A percentile compares a stretch with the other conserved stretches of the same genome.
phyloP scores from a whole-genome alignment of 1,140 invertebrate genomes.

The Nixonia krombeini region DNA sequence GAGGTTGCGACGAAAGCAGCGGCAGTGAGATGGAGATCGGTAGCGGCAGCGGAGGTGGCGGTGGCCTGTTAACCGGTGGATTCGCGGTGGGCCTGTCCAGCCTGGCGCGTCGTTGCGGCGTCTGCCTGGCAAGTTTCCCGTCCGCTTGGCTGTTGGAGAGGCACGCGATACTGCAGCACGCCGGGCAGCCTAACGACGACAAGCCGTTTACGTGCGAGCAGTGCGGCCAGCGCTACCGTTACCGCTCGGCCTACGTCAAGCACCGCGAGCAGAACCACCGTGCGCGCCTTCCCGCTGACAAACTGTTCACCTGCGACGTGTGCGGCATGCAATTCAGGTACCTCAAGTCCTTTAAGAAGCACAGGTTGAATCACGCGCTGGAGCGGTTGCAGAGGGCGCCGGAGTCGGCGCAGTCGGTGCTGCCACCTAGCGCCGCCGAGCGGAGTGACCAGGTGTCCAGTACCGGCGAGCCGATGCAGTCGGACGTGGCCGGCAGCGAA shows the following conservation, averaged over 20 bases:
- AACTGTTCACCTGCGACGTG: constrained; percentile 90
- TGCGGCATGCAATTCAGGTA: constrained; percentile 91
- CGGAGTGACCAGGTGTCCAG: constrained; percentile 80
- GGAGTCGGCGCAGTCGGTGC: constrained; percentile 39
- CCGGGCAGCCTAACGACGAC: constrained; percentile 78
- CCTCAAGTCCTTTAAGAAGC: constrained; percentile 91
- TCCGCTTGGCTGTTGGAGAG: constrained; percentile 86
- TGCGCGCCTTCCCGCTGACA: constrained; percentile 86
- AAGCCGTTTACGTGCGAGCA: constrained; percentile 94
- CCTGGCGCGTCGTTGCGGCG: constrained; percentile 78
- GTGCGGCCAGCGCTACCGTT: constrained; percentile 90
- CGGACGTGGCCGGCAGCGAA: constrained; percentile 63
- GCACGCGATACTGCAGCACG: constrained; percentile 84
- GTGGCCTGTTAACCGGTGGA: constrained; percentile 65
- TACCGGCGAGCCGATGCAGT: constrained; percentile 77
- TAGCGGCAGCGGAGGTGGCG: constrained; percentile 62
- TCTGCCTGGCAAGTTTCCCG: constrained; percentile 86
- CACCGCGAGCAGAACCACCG: constrained; percentile 91
- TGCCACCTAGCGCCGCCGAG: constrained; percentile 66
- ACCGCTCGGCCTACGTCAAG: constrained; percentile 89
- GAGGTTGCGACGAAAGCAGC: constrained; percentile 53
- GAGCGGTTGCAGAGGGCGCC: constrained; percentile 78
- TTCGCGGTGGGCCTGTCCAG: constrained; percentile 61
- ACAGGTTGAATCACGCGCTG: constrained; percentile 86
- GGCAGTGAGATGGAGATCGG: constrained; percentile 70